phyloP scores from a whole-genome alignment of 2,888 invertebrate species.

The Acronicta alni region DNA sequence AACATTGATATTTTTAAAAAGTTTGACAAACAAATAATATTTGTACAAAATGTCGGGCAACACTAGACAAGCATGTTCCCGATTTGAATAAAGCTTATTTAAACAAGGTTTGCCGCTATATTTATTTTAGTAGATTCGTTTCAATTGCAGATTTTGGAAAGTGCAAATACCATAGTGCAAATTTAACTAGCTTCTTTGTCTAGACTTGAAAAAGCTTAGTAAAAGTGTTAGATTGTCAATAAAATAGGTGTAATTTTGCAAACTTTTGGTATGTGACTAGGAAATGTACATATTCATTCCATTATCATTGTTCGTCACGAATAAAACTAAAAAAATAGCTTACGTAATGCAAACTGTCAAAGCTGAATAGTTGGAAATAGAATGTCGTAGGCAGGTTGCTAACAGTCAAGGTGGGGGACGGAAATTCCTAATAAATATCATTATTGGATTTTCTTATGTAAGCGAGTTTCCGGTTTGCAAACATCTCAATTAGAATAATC shows the following conservation, averaged over 20 bases:
- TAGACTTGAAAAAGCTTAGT: conserved; percentile 71
- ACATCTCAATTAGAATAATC: conserved; percentile 55
- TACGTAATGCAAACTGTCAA: conserved; percentile 52
- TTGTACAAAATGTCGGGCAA: conserved; percentile 48
- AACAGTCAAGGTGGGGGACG: conserved; percentile 59
- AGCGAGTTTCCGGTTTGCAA: conserved; percentile 58
- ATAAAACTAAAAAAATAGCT: conserved; percentile 30
- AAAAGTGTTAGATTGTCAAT: conserved; percentile 68
- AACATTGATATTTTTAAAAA: conserved; percentile 34
- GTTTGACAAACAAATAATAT: conserved; percentile 48
- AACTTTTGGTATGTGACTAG: conserved; percentile 16
- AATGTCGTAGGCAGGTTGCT: conserved; percentile 52
- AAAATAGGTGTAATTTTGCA: conserved; percentile 52
- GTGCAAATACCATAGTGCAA: conserved; percentile 82
- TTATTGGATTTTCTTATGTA: conserved; percentile 63
- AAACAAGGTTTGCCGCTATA: conserved; percentile 72
- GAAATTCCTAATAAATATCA: conserved; percentile 68
- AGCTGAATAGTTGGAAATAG: conserved; percentile 48
- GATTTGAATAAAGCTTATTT: conserved; percentile 63
- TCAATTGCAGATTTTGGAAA: conserved; percentile 85
- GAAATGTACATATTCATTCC: conserved; percentile 14
- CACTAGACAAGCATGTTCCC: conserved; percentile 51
- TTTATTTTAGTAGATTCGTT: conserved; percentile 74
- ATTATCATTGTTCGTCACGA: conserved; percentile 19
- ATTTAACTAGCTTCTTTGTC: conserved; percentile 74